Evolutionary conservation across 2,113 vertebrate species (phyloP).

Genomic region (Muscicapa adusta): DNA sequence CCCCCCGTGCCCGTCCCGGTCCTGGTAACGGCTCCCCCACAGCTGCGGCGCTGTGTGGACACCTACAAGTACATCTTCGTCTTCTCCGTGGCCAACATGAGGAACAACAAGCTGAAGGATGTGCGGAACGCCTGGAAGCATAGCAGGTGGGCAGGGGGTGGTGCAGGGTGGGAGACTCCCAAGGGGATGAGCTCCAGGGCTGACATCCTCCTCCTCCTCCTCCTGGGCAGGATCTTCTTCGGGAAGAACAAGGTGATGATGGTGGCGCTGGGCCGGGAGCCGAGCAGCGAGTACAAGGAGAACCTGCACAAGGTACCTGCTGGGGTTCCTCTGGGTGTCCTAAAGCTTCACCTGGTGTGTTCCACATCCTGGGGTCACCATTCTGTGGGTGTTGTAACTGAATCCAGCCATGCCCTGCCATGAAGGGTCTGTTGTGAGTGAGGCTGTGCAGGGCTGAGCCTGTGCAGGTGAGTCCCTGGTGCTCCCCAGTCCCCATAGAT

Average conservation of each 20-base stretch:
- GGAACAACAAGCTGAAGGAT: slow-evolving; percentile 94
- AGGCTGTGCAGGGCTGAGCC: not conserved
- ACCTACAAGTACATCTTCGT: slow-evolving; percentile 90
- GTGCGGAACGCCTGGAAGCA: slow-evolving; percentile 94
- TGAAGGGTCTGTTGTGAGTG: rapidly evolving
- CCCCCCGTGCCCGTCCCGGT: rapidly evolving
- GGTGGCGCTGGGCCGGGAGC: slow-evolving; percentile 87
- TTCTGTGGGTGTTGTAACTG: rapidly evolving
- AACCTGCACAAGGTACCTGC: slow-evolving; percentile 87
- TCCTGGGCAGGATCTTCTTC: slow-evolving; percentile 86
- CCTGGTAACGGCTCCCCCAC: not conserved
- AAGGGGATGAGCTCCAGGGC: rapidly evolving
- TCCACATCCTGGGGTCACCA: rapidly evolving
- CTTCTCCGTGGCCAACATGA: slow-evolving; percentile 94
- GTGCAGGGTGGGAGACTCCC: not conserved
- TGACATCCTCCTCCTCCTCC: not conserved
- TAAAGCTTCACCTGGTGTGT: rapidly evolving
- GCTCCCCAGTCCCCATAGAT: rapidly evolving
- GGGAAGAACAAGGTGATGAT: slow-evolving; percentile 99
- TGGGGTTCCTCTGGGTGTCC: rapidly evolving
- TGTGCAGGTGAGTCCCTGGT: rapidly evolving
- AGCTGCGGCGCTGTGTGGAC: slow-evolving; percentile 95
- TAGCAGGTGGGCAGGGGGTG: slow-evolving; percentile 79
- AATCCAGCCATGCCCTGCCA: rapidly evolving
- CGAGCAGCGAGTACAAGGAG: slow-evolving; percentile 90